phyloP scores from a whole-genome alignment of 2,797 vertebrate species.

The Falco biarmicus region DNA sequence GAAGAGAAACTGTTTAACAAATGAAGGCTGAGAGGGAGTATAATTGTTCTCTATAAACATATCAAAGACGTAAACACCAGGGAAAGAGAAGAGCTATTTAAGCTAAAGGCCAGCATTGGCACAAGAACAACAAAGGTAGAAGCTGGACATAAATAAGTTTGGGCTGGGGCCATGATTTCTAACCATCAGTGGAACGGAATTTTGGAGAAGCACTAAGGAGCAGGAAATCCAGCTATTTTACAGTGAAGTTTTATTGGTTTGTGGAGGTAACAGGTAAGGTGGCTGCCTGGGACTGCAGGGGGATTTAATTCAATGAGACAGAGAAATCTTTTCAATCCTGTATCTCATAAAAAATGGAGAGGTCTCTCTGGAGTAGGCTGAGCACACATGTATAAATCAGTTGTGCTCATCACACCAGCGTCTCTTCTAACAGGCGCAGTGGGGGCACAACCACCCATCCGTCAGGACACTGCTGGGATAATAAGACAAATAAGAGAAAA shows the following conservation, averaged over 20 bases:
- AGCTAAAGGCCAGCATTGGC: constrained; percentile 13
- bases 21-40: constrained; percentile 40
- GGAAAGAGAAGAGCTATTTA: constrained; percentile 37
- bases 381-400: neutral
- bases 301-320: constrained; percentile 33
- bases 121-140: constrained; percentile 37
- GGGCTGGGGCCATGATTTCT: neutral
- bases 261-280: neutral
- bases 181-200: neutral
- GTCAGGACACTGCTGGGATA: neutral
- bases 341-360: constrained; percentile 33
- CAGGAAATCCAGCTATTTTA: neutral
- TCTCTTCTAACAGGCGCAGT: neutral
- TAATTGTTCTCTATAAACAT: constrained; percentile 54
- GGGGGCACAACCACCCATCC: neutral
- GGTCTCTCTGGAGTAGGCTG: neutral
- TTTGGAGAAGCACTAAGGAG: neutral
- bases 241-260: neutral
- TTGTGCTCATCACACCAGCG: neutral
- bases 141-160: constrained; percentile 45
- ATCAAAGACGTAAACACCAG: constrained; percentile 20
- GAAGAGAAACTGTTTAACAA: constrained; percentile 28
- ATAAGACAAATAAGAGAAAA: neutral
- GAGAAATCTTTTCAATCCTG: constrained; percentile 34
- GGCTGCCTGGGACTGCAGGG: neutral